Percentiles rank a stretch among this genome's conserved stretches.
phyloP scores from a whole-genome alignment of 1,140 invertebrate species.

The Tachypleus tridentatus region DNA sequence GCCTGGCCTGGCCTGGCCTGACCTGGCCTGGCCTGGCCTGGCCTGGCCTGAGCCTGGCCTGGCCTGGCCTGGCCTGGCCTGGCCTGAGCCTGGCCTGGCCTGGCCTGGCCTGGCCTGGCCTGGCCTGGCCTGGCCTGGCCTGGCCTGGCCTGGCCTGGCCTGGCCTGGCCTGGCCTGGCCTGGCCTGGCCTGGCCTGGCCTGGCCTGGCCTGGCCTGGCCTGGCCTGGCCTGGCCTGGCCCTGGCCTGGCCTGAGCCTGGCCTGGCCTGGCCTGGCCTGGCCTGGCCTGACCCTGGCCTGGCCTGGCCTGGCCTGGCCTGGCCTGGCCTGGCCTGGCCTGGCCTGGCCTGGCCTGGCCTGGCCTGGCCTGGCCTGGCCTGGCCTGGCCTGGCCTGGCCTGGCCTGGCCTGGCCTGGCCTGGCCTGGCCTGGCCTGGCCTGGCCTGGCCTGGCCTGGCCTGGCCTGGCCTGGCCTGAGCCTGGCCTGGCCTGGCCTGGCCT shows the following conservation, averaged over 20 bases:
- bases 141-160: slow-evolving; percentile 25
- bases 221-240: slow-evolving; percentile 22
- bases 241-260: slow-evolving; percentile 20
- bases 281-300: too few species aligned
- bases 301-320: slow-evolving; percentile 21
- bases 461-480: slow-evolving; percentile 20
- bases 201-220: slow-evolving; percentile 20
- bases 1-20: slow-evolving; percentile 23
- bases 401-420: slow-evolving; percentile 23
- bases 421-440: slow-evolving; percentile 22
- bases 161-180: slow-evolving; percentile 22
- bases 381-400: slow-evolving; percentile 24
- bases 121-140: slow-evolving; percentile 24
- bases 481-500: slow-evolving; percentile 20
- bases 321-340: slow-evolving; percentile 27
- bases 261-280: slow-evolving; percentile 26
- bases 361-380: slow-evolving; percentile 24
- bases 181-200: slow-evolving; percentile 25
- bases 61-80: slow-evolving; percentile 23
- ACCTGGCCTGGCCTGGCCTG: slow-evolving; percentile 24
- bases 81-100: slow-evolving; percentile 23
- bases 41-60: slow-evolving; percentile 23
- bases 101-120: slow-evolving; percentile 26
- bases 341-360: slow-evolving; percentile 24
- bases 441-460: slow-evolving; percentile 18